phyloP scores from a whole-genome alignment of 2,888 invertebrate genomes.

The Drosophila testacea region DNA sequence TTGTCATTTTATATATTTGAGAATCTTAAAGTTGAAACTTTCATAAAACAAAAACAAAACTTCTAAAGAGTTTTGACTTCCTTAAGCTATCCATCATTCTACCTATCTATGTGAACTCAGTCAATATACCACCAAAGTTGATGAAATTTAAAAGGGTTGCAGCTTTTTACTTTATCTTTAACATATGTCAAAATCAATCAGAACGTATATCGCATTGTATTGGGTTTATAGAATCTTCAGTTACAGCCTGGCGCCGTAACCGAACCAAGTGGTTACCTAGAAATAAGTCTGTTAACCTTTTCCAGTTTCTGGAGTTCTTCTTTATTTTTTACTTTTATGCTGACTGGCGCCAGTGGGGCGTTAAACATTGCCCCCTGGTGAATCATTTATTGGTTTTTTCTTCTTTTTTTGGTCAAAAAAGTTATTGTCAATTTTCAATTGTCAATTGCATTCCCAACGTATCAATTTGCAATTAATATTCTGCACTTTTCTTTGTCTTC shows the following conservation, averaged over 20 bases:
- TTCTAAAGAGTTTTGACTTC: neutral
- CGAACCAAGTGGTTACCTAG: slow-evolving; percentile 27
- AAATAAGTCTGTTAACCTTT: slow-evolving; percentile 55
- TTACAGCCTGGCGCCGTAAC: slow-evolving; percentile 11
- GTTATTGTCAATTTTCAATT: slow-evolving; percentile 24
- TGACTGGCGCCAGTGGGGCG: slow-evolving; percentile 52
- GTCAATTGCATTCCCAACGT: slow-evolving; percentile 57
- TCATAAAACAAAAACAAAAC: too few species aligned
- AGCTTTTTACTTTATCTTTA: neutral
- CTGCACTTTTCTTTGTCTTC: slow-evolving; percentile 26
- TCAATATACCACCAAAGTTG: neutral
- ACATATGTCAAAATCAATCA: slow-evolving; percentile 3
- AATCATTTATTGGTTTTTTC: slow-evolving; percentile 28
- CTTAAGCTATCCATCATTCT: neutral
- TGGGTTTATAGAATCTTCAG: slow-evolving; percentile 24
- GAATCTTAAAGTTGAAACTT: too few species aligned
- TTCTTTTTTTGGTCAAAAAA: slow-evolving; percentile 9
- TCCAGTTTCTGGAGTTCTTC: slow-evolving; percentile 5
- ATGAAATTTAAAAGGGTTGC: neutral
- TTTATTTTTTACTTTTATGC: slow-evolving; percentile 31
- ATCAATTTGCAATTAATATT: slow-evolving; percentile 60
- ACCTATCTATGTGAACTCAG: slow-evolving; percentile 10
- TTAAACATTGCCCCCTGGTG: slow-evolving; percentile 27
- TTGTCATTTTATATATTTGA: too few species aligned
- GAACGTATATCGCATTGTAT: neutral